Evolutionary conservation across 2,888 invertebrate species (phyloP), one percentile per base, ranked within the genome.

Genomic region (Hybos culiciformis): DNA sequence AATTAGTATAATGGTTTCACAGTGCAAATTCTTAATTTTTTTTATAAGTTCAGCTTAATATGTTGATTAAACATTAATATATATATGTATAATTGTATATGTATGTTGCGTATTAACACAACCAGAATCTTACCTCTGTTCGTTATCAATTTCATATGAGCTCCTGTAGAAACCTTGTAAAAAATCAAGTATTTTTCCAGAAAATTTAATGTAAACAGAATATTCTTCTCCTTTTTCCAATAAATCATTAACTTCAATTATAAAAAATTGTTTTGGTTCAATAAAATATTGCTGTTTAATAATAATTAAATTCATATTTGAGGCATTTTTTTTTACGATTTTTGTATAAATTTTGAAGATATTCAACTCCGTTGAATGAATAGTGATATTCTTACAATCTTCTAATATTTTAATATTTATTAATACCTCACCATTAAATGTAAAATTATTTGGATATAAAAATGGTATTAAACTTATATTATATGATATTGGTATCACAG

Each of bases 141-240:
- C 68, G 51, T 78, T 79, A 48, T 73, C 73, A 49, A 74, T 73
- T 51, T 71, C 71, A 60, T 88, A 88, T 0, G 83, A 83, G 64
- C 85, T 86, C 52, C 84, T 72, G 58, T 87, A 88, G 63, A 88
- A 86, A 34, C 87, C 88, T 54, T 80, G 77, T 26, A 87, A 67
- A 50, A 78, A 72, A 57, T 86, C 83, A 55, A 80, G 81, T 40
- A 90, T 67, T 46, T 75, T 68, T 1, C 87, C 90, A 5, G 70
- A 68, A 56, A 78, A 91, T 38, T 74, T 73, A 47, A 88, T 77
- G 50, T 73, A 69, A 48, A 91, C 59, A 40, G 73, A 63, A 60
- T 86, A 88, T 48, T 74, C 71, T 37, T 69, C 66, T 12, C 77
- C 78, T 12, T 63, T 67, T 49, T 67, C 65, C 46, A 88, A 60